Evolutionary conservation across 2,797 vertebrate genomes (phyloP).

Genomic region (Valencia hispanica): DNA sequence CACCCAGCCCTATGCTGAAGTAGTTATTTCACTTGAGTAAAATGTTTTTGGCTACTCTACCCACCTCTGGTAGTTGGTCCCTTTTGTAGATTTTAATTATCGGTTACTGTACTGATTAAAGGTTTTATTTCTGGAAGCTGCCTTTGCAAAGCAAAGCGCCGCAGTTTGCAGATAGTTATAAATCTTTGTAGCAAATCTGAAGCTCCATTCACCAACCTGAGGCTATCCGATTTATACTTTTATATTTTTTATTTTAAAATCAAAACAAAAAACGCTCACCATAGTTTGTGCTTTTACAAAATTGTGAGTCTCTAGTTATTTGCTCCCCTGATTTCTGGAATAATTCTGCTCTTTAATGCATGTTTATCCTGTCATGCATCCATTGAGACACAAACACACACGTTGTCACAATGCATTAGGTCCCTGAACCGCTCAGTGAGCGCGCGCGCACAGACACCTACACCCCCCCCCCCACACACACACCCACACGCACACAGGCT

Average conservation of each 20-base stretch:
- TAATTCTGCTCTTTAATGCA: constrained; percentile 28
- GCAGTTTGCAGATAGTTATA: background rate
- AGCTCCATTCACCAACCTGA: too few species aligned
- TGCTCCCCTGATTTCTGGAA: constrained; percentile 12
- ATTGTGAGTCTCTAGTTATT: background rate
- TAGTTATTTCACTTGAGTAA: too few species aligned
- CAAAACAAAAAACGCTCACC: background rate
- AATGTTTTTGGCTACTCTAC: too few species aligned
- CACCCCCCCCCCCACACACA: background rate
- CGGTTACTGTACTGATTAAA: too few species aligned
- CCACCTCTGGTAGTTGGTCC: too few species aligned
- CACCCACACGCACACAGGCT: constrained; percentile 47
- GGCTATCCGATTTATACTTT: background rate
- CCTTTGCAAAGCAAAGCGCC: too few species aligned
- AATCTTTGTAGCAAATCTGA: too few species aligned
- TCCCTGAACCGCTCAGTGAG: constrained; percentile 51
- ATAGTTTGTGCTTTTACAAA: background rate
- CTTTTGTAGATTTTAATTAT: too few species aligned
- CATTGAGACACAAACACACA: constrained; percentile 23
- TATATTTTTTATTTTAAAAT: too few species aligned
- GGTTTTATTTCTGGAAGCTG: too few species aligned
- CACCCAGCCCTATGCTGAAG: too few species aligned
- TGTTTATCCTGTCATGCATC: constrained; percentile 9
- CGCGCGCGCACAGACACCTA: constrained; percentile 31
- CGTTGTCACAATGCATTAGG: constrained; percentile 62